phyloP scores from a whole-genome alignment of 2,888 invertebrate species.

The Ecdyonurus torrentis region DNA sequence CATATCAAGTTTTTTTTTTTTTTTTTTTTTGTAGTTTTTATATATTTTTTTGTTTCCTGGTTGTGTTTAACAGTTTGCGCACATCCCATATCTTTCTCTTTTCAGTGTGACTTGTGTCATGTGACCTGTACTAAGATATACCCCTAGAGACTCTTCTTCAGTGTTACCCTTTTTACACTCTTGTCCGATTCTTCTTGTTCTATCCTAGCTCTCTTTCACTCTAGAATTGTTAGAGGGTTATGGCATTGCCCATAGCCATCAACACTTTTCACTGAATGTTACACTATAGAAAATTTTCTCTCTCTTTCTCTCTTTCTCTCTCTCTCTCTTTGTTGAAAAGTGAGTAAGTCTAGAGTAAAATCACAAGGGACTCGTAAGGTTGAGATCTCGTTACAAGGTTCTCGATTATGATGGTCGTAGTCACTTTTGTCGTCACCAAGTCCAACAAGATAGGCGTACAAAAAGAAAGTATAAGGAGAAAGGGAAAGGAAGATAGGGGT shows the following conservation, averaged over 20 bases:
- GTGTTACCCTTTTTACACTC: neutral
- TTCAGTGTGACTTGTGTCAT: neutral
- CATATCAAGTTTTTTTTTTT: neutral
- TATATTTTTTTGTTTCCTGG: neutral
- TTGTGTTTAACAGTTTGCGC: neutral
- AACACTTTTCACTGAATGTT: too few relatives aligned
- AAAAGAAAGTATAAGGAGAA: neutral
- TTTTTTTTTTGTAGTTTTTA: neutral
- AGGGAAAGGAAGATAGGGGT: too few relatives aligned
- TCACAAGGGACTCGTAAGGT: neutral
- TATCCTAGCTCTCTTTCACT: neutral
- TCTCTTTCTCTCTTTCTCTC: too few relatives aligned
- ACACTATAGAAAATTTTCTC: neutral
- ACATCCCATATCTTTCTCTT: neutral
- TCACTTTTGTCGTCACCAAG: neutral
- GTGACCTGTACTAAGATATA: neutral
- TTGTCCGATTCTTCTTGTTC: too few relatives aligned
- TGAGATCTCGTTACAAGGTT: neutral
- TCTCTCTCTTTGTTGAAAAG: neutral
- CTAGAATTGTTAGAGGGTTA: neutral
- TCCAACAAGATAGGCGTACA: too few relatives aligned
- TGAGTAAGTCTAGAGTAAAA: neutral
- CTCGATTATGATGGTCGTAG: neutral
- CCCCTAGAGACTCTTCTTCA: neutral
- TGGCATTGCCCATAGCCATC: neutral